Percentiles rank a stretch among this genome's conserved stretches.
Evolutionary conservation across 1,140 invertebrate genomes (phyloP).

Genomic region (Melanaphis sacchari): DNA sequence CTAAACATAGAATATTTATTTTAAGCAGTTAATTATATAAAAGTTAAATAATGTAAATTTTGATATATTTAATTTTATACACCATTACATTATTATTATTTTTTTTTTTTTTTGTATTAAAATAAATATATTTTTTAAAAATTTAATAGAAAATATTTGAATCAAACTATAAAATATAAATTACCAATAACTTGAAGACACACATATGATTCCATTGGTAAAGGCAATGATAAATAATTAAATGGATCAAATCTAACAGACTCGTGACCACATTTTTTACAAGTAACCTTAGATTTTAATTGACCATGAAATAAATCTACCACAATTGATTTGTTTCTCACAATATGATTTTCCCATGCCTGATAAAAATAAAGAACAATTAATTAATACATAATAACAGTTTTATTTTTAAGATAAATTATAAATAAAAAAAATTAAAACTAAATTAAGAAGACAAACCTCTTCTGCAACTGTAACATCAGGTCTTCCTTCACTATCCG

Average conservation of each 20-base stretch:
- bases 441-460: constrained; percentile 60
- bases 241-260: constrained; percentile 90
- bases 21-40: neutral
- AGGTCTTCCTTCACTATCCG: constrained; percentile 79
- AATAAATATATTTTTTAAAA: neutral
- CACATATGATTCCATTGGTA: constrained; percentile 80
- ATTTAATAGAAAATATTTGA: neutral
- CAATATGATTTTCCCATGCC: constrained; percentile 83
- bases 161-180: constrained; percentile 54
- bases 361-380: constrained; percentile 51
- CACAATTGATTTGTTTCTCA: constrained; percentile 82
- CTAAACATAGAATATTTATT: neutral
- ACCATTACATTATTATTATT: too few relatives aligned
- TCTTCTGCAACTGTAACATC: constrained; percentile 79
- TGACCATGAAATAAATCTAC: constrained; percentile 92
- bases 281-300: constrained; percentile 83
- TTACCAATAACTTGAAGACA: constrained; percentile 77
- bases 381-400: constrained; percentile 55
- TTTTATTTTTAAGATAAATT: neutral
- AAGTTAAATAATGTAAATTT: too few relatives aligned
- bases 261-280: constrained; percentile 78
- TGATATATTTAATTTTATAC: too few relatives aligned
- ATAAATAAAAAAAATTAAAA: constrained; percentile 3
- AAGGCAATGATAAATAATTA: constrained; percentile 83
- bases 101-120: too few relatives aligned